phyloP scores from a whole-genome alignment of 2,888 invertebrate species.

The Trisateles emortualis region DNA sequence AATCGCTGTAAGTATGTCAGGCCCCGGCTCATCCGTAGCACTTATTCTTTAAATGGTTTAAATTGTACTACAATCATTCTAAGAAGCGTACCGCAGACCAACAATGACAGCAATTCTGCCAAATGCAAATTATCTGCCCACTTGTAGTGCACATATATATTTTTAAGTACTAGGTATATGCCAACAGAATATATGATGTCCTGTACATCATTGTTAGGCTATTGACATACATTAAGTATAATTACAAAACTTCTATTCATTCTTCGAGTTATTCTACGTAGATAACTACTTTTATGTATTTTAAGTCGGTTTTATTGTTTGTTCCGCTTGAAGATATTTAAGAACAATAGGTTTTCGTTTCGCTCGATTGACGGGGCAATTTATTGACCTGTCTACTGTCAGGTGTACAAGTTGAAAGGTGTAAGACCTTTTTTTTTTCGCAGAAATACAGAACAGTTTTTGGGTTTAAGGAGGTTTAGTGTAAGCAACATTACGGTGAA shows the following conservation, averaged over 20 bases:
- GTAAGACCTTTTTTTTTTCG: background rate
- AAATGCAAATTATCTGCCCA: conserved; percentile 51
- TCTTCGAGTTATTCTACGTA: conserved; percentile 8
- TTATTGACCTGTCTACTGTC: conserved; percentile 4
- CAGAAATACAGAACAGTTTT: background rate
- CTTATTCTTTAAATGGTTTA: conserved; percentile 2
- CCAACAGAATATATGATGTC: conserved; percentile 23
- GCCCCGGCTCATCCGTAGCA: background rate
- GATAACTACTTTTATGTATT: background rate
- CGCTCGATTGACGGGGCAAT: conserved; percentile 6
- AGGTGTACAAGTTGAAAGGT: conserved; percentile 8
- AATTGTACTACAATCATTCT: conserved; percentile 8
- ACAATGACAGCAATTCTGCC: conserved; percentile 37
- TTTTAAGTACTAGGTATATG: conserved; percentile 10
- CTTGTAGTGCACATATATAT: conserved; percentile 14
- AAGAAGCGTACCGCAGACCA: conserved; percentile 8
- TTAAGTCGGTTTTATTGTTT: conserved; percentile 1
- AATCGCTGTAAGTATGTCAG: background rate
- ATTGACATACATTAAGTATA: conserved; percentile 25
- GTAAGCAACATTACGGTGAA: too few relatives aligned
- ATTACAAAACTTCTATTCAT: conserved; percentile 29
- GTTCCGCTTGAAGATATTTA: conserved; percentile 13
- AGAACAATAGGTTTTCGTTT: conserved; percentile 7
- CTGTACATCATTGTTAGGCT: conserved; percentile 24
- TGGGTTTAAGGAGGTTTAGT: too few relatives aligned